Conservation (phyloP, 2,888 invertebrate species). For the Thyatira batis region DNA sequence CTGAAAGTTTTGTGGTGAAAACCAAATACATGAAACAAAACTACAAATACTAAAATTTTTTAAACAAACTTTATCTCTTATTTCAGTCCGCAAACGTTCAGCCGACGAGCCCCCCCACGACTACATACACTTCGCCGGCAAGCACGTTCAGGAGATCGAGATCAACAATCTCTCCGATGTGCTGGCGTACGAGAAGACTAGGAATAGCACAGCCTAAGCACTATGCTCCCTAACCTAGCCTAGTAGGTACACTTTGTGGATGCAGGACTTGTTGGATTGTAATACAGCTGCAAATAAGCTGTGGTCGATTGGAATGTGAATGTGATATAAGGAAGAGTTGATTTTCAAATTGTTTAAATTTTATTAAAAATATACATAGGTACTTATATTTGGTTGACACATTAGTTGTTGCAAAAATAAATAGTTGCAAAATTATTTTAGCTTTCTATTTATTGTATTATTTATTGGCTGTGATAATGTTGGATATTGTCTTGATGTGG, state of each 20-base stretch:
- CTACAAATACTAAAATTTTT: no score
- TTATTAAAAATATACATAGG: neutral
- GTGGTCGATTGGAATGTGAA: neutral
- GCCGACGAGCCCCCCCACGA: conserved; percentile 73
- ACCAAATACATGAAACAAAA: no score
- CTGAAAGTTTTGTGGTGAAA: no score
- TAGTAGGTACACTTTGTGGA: neutral
- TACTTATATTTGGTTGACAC: no score
- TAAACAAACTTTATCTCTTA: conserved; percentile 14
- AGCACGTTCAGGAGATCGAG: conserved; percentile 87
- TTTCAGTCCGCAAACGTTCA: conserved; percentile 85
- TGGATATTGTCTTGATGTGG: neutral
- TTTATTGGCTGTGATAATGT: neutral
- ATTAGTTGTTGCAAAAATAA: no score
- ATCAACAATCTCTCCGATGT: conserved; percentile 87
- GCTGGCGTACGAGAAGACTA: conserved; percentile 70
- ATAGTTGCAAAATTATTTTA: no score
- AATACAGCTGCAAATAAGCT: neutral
- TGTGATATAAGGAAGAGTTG: neutral
- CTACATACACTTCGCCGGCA: conserved; percentile 90
- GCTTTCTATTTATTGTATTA: neutral
- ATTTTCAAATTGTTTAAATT: neutral
- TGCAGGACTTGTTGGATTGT: neutral
- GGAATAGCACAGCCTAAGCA: conserved; percentile 11
- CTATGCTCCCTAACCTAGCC: neutral